These are phyloP conservation scores for Microdon myrmicae DNA, from an alignment of 2,888 invertebrate genomes.

Conservation along the genomic window DNA sequence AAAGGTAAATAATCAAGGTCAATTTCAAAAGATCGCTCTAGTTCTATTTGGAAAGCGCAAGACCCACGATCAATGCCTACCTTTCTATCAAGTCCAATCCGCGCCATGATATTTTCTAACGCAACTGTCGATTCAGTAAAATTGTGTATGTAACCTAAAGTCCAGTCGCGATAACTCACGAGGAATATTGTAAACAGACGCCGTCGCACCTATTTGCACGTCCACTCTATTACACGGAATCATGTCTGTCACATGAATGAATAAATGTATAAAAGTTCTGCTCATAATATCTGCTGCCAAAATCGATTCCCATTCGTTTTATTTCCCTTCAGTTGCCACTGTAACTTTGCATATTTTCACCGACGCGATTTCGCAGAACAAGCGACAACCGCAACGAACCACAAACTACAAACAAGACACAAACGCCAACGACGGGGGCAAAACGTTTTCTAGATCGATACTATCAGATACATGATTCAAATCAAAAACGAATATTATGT, in stretches of 20 bases:
- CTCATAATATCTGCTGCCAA: constrained; percentile 34
- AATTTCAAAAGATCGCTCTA: too few species aligned
- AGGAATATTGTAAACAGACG: constrained; percentile 4
- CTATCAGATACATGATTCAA: constrained; percentile 43
- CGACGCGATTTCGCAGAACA: constrained; percentile 18
- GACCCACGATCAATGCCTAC: too few species aligned
- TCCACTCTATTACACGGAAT: constrained; percentile 35
- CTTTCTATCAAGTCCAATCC: too few species aligned
- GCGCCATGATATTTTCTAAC: too few species aligned
- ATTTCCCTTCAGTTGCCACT: constrained; percentile 14
- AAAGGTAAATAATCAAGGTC: too few species aligned
- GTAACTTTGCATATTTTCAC: constrained; percentile 30
- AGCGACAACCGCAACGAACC: too few species aligned
- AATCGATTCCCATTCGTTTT: constrained; percentile 6
- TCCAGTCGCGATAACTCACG: constrained; percentile 2
- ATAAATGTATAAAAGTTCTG: constrained; percentile 36
- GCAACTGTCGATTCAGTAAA: too few species aligned
- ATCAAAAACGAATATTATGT: constrained; percentile 49
- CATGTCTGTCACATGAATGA: constrained; percentile 47
- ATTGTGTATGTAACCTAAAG: constrained; percentile 1
- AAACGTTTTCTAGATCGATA: constrained; percentile 47
- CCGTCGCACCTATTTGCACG: constrained; percentile 33
- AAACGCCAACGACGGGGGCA: constrained; percentile 36
- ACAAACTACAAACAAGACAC: too few species aligned
- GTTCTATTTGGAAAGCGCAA: too few species aligned